Conservation (phyloP, 2,888 invertebrate species). For the Bembecia ichneumoniformis region DNA sequence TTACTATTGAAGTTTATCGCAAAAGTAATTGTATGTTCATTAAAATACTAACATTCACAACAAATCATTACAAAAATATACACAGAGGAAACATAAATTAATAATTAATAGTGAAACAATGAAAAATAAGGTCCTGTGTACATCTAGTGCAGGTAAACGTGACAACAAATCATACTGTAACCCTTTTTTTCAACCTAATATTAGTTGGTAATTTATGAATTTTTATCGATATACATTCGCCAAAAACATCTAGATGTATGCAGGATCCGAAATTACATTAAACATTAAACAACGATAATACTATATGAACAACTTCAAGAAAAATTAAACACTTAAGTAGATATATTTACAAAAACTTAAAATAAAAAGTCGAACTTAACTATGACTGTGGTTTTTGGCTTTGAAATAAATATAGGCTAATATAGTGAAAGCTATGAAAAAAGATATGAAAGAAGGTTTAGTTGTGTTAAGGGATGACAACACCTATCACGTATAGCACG, state of each 20-base stretch:
- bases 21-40: too few relatives aligned
- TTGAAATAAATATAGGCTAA: conserved; percentile 66
- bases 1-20: too few relatives aligned
- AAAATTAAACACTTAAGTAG: conserved; percentile 57
- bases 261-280: conserved; percentile 31
- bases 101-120: conserved; percentile 43
- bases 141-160: too few relatives aligned
- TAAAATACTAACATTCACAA: conserved; percentile 32
- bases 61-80: conserved; percentile 50
- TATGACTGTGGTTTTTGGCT: conserved; percentile 73
- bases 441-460: conserved; percentile 9
- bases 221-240: too few relatives aligned
- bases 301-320: conserved; percentile 54
- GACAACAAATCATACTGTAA: too few relatives aligned
- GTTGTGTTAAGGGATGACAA: not conserved
- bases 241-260: too few relatives aligned
- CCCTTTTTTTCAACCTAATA: too few relatives aligned
- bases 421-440: conserved; percentile 66
- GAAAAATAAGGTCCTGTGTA: conserved; percentile 8
- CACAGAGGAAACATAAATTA: conserved; percentile 62
- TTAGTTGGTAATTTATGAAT: too few relatives aligned
- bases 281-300: conserved; percentile 67
- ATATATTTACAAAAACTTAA: conserved; percentile 66
- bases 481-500: not conserved
- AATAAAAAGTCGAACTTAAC: conserved; percentile 50